Evolutionary conservation across 2,888 invertebrate genomes (phyloP), one percentile per base, ranked within the genome.

Genomic region (Cephonodes hylas): DNA sequence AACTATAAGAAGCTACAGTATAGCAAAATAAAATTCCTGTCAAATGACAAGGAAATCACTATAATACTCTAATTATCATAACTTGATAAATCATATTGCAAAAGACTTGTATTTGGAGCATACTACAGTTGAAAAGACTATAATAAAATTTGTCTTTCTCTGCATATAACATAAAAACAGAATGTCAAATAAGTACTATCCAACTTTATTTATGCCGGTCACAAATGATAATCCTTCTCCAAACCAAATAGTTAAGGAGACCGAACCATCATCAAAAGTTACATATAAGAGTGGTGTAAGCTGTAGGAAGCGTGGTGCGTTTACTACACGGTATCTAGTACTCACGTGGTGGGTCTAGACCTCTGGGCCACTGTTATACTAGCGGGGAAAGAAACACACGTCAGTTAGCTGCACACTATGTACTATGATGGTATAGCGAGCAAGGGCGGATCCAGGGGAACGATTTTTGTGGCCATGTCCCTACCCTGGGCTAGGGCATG

Each of bases 301-400:
- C 62, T 61, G 60, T 61, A 63, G 42, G 44, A 63, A 61, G 64
- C 63, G 34, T 27, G 42, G 63, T 63, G 63, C 63, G 25, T 53
- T 58, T 25, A 60, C 63, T 63, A 63, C 63, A 22, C 57, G 20
- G 57, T 57, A 67, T 66, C 74, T 67, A 70, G 72, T 91, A 93
- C 93, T 93, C 80, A 93, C 93, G 93, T 93, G 66, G 93, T 93
- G 59, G 93, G 93, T 81, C 93, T 91, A 89, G 93, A 93, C 72
- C 92, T 84, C 90, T 91, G 93, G 80, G 93, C 93, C 86, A 91
- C 91, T 76, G 93, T 91, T 78, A 93, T 90, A 92, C 93, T 93
- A 92, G 88, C 89, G 72, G 80, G 70, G 80, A 84, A 73, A 89
- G 77, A 89, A 89, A 88, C 81, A 86, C 77, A 83, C 81, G 81